Evolutionary conservation across 2,113 vertebrate genomes (phyloP), one percentile per base, ranked within the genome.

Genomic region (Anolis carolinensis): DNA sequence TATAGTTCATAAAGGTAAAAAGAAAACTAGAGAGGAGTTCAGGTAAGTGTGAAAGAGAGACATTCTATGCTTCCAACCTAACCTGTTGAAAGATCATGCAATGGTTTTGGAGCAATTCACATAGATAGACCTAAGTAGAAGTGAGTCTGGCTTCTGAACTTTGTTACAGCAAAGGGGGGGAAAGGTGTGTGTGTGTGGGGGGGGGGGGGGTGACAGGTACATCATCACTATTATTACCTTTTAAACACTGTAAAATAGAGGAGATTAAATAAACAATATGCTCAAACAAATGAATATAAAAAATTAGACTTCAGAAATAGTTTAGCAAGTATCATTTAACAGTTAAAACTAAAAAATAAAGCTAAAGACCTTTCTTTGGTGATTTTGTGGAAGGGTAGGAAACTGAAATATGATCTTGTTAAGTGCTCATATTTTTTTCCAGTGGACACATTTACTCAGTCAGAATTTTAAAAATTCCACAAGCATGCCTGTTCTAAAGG

Each of bases 401-500:
- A 27, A 94, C 90, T 82, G 88, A 95, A 95, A 93, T 93, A 90
- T 91, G 90, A 93, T 91, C 91, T 88, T 55, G 82, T 78, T 93
- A 93, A 90, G 87, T 88, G 65, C 36, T 94, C 77, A 59, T 78
- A 86, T 39, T 88, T 95, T 94, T 94, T 91, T 87, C 83, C 90
- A 89, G 82, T 87, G 88, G 90, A 93, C 93, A 92, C 74, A 63
- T 96, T 96, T 95, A 91, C 67, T 91, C 91, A 93, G 86, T 92
- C 92, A 93, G 88, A 95, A 93, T 94, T 94, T 91, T 93, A 92
- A 93, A 95, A 96, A 95, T 95, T 92, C 94, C 88, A 88, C 92
- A 94, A 93, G 92, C 93, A 94, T 94, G 91, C 95, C 95, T 95
- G 88, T 94, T 94, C 94, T 79, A 89, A 88, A 59, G 92, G 82